Percentiles rank a stretch among this genome's conserved stretches.
These are phyloP conservation scores for Craseonycteris thonglongyai DNA, from an alignment of 2,113 vertebrate genomes.

Conservation along the genomic window DNA sequence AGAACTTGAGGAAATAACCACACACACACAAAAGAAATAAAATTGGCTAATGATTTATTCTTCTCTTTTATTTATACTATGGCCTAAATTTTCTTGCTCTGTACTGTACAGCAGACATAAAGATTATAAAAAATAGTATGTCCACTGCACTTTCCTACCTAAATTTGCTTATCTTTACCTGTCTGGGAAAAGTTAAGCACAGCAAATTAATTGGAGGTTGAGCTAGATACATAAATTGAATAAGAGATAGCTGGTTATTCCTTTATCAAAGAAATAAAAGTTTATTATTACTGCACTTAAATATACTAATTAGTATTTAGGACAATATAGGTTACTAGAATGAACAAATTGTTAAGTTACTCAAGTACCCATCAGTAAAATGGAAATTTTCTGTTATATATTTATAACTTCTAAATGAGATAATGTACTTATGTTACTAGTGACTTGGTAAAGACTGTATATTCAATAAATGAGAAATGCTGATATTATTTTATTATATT, in stretches of 20 bases:
- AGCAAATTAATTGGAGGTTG: not conserved
- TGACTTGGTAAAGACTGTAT: not conserved
- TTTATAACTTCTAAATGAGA: not conserved
- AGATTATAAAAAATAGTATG: not conserved
- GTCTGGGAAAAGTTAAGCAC: not conserved
- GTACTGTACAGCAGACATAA: not conserved
- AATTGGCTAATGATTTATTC: not conserved
- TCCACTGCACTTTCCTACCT: not conserved
- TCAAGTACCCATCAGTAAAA: not conserved
- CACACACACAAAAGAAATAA: not conserved
- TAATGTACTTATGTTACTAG: not conserved
- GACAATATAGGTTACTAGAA: not conserved
- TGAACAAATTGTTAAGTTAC: not conserved
- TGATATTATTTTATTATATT: not conserved
- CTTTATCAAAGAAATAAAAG: not conserved
- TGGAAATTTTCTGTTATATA: not conserved
- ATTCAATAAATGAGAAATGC: not conserved
- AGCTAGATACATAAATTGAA: not conserved
- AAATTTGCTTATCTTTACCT: not conserved
- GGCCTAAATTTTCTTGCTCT: not conserved
- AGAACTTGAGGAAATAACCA: not conserved
- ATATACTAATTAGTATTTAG: not conserved
- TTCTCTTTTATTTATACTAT: not conserved
- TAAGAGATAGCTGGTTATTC: not conserved
- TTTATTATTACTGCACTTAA: not conserved